Evolutionary conservation across 2,113 vertebrate genomes (phyloP), one percentile per base, ranked within the genome.

Genomic region (Limanda limanda): DNA sequence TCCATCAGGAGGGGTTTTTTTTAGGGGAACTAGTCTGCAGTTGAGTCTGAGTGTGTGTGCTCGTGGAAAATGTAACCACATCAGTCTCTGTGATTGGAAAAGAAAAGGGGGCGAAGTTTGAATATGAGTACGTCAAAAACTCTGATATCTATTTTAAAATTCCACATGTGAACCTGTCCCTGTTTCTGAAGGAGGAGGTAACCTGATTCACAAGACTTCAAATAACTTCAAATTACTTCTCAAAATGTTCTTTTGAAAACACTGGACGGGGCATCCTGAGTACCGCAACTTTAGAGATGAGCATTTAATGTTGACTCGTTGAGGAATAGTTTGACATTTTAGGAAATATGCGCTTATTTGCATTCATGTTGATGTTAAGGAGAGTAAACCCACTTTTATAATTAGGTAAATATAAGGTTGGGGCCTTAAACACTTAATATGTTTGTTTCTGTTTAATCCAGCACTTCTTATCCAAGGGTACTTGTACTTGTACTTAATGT

Each of bases 41-140:
- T 67, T 83, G 52, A 80, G 81, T 76, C 48, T n/a, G 37, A 45
- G 71, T 65, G 58, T 52, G 51, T 70, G 20, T n/a, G 18, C 20
- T 10, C 51, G 13, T 20, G 51, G 51, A 54, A 70, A 87, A 85
- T 45, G 1, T 14, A 42, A 61, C 54, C 60, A 20, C 59, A 55
- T 61, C 27, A 2, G 56, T 55, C 54, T 40, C 45, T 68, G 56
- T 72, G 17, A 59, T 40, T 65, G 58, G 76, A 63, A 11, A 62
- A 76, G 4, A 78, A 61, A 74, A 67, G 31, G 66, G 76, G 76
- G 54, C 81, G 77, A 74, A 77, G 59, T 47, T 31, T 74, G 52
- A 66, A 67, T 54, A 55, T 51, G 62, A 65, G 8, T 37, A 37
- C 35, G 35, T 37, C 35, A 37, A 9, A 52, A 52, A 54, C 17